Evolutionary conservation across 1,140 invertebrate genomes (phyloP), one percentile per base, ranked within the genome.

Genomic region (Sitophilus oryzae): DNA sequence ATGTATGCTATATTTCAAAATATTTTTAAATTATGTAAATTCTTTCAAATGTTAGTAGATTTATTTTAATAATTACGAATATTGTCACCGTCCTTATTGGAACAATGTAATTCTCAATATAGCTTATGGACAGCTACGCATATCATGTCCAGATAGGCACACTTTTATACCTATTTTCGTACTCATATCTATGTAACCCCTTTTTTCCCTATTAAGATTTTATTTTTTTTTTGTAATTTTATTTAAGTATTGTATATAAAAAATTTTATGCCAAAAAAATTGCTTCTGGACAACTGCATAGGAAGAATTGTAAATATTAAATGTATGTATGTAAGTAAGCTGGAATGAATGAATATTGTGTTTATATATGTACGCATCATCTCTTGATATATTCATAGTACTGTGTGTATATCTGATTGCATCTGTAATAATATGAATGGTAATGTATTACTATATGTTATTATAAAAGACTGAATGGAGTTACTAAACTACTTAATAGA

Each of bases 401-500:
- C 57, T 60, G 65, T 70, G 66, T 71, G 68, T 70, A 69, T 66
- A 71, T 63, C 65, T 60, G 68, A 69, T 70, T 71, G 69, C 66
- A 69, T 68, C 66, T 68, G 69, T 67, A 70, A 71, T 69, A 71
- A 68, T 70, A 70, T 71, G 68, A 69, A 69, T 71, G 68, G 69
- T 70, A 65, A 70, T 69, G 68, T 71, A 70, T 63, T 67, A 71
- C 66, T 71, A 67, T 71, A 70, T 69, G 68, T 70, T 69, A 69
- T 71, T 70, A 69, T 69, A 71, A 71, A 71, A 71, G 69, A 71
- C 69, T 71, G 69, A 71, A 71, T 71, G 69, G 69, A 71, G 65
- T 71, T 70, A 71, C 68, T 71, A 71, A 71, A 71, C 59, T 63
- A 63, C 58, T 59, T 54, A 61, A 61, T 61, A 61, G 55, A 58